Conservation (phyloP, 2,888 invertebrate genomes). For the Agapetus fuscipes region DNA sequence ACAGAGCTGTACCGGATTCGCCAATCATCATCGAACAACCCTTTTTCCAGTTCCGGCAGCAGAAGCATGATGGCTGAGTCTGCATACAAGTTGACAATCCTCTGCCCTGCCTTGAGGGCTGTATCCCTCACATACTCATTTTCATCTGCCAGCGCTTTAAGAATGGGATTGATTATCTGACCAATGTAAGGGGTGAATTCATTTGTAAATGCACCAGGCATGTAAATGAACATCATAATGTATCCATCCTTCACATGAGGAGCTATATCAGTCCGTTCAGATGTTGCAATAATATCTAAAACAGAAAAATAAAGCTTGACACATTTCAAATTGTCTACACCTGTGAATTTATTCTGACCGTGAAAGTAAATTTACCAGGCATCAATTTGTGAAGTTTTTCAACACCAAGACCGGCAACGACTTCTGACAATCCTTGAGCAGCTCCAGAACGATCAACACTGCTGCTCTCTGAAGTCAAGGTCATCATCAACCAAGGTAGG, state of each 20-base stretch:
- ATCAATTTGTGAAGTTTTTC: slow-evolving; percentile 93
- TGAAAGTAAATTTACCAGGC: too few relatives aligned
- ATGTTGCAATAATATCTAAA: slow-evolving; percentile 82
- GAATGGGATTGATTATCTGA: slow-evolving; percentile 92
- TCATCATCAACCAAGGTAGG: slow-evolving; percentile 97
- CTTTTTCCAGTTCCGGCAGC: slow-evolving; percentile 87
- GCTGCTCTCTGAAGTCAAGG: slow-evolving; percentile 87
- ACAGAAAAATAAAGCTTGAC: slow-evolving; percentile 14
- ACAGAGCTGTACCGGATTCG: slow-evolving; percentile 91
- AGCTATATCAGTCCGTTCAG: slow-evolving; percentile 85
- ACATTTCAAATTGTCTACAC: too few relatives aligned
- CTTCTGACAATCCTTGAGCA: slow-evolving; percentile 94
- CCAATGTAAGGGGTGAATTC: slow-evolving; percentile 95
- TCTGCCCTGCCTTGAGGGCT: slow-evolving; percentile 90
- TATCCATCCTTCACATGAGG: slow-evolving; percentile 99
- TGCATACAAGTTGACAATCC: slow-evolving; percentile 93
- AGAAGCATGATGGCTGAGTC: slow-evolving; percentile 89
- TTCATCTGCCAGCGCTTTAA: slow-evolving; percentile 96
- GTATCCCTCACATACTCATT: slow-evolving; percentile 98
- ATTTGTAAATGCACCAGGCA: slow-evolving; percentile 93
- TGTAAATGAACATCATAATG: slow-evolving; percentile 99
- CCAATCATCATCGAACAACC: slow-evolving; percentile 98
- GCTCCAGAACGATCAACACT: slow-evolving; percentile 95
- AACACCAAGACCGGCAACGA: slow-evolving; percentile 91
- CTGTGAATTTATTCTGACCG: too few relatives aligned